Percentiles rank a stretch among this genome's conserved stretches.
Conservation (phyloP, 2,797 vertebrate species). For the Peromyscus eremicus region DNA sequence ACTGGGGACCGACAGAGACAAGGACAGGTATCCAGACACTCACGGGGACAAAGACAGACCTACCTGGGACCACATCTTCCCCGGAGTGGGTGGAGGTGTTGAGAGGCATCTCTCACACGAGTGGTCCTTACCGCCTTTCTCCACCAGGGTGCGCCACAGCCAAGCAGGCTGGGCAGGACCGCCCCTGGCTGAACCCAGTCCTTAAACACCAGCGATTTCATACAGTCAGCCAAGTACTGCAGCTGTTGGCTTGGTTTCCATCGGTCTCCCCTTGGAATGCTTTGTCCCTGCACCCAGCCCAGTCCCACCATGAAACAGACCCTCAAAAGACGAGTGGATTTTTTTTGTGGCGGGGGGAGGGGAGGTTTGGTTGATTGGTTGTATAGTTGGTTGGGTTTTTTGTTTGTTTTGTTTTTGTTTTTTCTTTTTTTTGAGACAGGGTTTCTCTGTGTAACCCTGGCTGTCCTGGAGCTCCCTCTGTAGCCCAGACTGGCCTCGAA, state of each 20-base stretch:
- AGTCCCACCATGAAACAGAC: background rate
- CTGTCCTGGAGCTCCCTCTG: background rate
- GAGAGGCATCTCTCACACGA: background rate
- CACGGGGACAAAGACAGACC: background rate
- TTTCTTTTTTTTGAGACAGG: too few species aligned
- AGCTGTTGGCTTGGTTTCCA: background rate
- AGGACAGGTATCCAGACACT: too few species aligned
- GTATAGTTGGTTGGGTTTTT: too few species aligned
- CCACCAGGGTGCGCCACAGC: slow-evolving; percentile 36
- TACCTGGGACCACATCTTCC: background rate
- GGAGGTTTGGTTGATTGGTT: too few species aligned
- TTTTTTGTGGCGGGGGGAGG: too few species aligned
- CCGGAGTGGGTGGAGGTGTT: too few species aligned
- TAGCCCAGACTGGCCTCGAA: background rate
- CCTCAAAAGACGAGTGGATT: background rate
- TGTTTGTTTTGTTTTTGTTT: too few species aligned
- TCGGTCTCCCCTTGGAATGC: background rate
- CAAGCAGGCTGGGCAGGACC: background rate
- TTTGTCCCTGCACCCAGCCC: background rate
- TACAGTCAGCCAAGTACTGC: background rate
- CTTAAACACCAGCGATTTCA: background rate
- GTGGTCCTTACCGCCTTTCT: accelerated
- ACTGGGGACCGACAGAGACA: background rate
- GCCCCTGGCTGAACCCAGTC: background rate
- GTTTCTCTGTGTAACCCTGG: background rate